phyloP scores from a whole-genome alignment of 2,888 invertebrate genomes.

The Mythimna loreyi region DNA sequence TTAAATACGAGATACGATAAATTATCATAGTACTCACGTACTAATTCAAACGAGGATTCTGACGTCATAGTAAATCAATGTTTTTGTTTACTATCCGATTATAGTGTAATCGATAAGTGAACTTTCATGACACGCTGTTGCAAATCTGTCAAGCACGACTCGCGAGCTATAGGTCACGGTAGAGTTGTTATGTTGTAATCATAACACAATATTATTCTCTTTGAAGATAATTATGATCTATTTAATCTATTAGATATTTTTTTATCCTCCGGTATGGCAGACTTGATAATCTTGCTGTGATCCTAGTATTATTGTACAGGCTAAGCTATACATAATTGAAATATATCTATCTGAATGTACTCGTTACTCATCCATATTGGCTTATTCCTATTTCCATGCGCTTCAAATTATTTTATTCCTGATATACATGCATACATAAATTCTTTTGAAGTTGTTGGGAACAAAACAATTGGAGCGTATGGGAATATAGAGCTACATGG shows the following conservation, averaged over 20 bases:
- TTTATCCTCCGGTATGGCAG: neutral
- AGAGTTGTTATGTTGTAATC: neutral
- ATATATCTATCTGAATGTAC: too few species aligned
- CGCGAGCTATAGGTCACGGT: conserved; percentile 10
- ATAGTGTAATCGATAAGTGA: conserved; percentile 55
- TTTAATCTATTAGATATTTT: neutral
- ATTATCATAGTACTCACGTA: conserved; percentile 39
- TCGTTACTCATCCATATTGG: too few species aligned
- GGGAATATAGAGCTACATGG: too few species aligned
- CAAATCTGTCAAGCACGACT: conserved; percentile 39
- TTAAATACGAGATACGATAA: conserved; percentile 2
- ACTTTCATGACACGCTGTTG: conserved; percentile 52
- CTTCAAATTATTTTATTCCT: too few species aligned
- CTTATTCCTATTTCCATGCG: too few species aligned
- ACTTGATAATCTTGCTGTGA: neutral
- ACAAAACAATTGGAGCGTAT: too few species aligned
- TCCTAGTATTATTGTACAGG: neutral
- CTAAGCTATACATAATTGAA: too few species aligned
- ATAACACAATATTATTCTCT: conserved; percentile 6
- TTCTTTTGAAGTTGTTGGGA: too few species aligned
- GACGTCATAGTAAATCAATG: conserved; percentile 41
- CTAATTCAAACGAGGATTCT: conserved; percentile 12
- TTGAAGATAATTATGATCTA: too few species aligned
- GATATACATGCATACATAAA: too few species aligned
- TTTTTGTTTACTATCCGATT: conserved; percentile 52